Evolutionary conservation across 2,797 vertebrate genomes (phyloP).

Genomic region (Lagodon rhomboides): DNA sequence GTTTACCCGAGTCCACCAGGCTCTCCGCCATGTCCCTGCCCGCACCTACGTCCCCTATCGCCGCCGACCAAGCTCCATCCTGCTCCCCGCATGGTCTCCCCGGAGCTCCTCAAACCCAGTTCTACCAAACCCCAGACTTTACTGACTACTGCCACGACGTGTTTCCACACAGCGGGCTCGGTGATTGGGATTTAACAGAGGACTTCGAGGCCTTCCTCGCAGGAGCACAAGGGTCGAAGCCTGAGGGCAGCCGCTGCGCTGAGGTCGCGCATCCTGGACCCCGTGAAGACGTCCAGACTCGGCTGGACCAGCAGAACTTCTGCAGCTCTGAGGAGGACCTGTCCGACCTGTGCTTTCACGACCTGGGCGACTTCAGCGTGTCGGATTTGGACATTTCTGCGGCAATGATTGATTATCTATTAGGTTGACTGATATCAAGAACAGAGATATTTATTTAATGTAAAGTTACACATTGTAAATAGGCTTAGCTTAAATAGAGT

Average conservation of each 20-base stretch:
- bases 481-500: background rate
- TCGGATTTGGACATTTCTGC: conserved; percentile 72
- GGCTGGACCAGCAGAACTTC: conserved; percentile 13
- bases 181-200: conserved; percentile 49
- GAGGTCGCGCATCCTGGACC: background rate
- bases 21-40: conserved; percentile 37
- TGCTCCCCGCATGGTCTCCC: background rate
- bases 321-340: conserved; percentile 43
- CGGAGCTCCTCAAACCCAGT: background rate
- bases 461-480: conserved; percentile 8
- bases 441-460: background rate
- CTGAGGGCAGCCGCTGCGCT: conserved; percentile 17
- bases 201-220: conserved; percentile 54
- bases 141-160: background rate
- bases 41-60: conserved; percentile 8
- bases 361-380: conserved; percentile 63
- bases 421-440: conserved; percentile 41
- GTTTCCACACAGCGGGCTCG: conserved; percentile 2
- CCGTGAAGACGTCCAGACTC: background rate
- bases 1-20: conserved; percentile 64
- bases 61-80: conserved; percentile 15
- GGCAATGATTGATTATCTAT: conserved; percentile 74
- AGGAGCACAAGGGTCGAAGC: conserved; percentile 2
- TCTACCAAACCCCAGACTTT: conserved; percentile 23
- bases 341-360: conserved; percentile 57